phyloP scores from a whole-genome alignment of 2,797 vertebrate species.

The Scomberomorus guttatus region DNA sequence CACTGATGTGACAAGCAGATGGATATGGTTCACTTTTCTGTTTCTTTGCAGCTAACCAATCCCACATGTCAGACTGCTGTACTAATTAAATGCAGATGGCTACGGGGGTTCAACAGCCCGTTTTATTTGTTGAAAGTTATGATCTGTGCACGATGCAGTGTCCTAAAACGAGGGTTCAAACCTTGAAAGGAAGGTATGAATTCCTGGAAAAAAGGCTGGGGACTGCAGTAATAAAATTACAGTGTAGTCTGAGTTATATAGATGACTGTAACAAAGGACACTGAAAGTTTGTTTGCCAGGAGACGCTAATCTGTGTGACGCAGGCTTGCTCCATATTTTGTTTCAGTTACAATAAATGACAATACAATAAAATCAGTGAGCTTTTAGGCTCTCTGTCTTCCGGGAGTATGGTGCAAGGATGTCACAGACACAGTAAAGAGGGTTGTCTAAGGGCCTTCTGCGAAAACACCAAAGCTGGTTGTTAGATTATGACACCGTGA shows the following conservation, averaged over 20 bases:
- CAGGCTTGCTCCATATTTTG: conserved; percentile 58
- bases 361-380: conserved; percentile 60
- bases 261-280: conserved; percentile 31
- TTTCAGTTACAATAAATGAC: conserved; percentile 65
- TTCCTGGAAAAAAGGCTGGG: conserved; percentile 9
- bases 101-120: conserved; percentile 32
- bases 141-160: conserved; percentile 17
- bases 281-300: conserved; percentile 28
- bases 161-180: conserved; percentile 26
- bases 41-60: conserved; percentile 37
- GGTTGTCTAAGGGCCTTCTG: conserved; percentile 29
- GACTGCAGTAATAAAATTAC: conserved; percentile 27
- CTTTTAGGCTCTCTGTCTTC: conserved; percentile 57
- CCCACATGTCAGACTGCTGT: conserved; percentile 27
- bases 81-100: conserved; percentile 55
- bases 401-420: conserved; percentile 35
- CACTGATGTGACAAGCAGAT: conserved; percentile 68
- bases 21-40: conserved; percentile 41
- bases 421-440: conserved; percentile 36
- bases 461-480: conserved; percentile 37
- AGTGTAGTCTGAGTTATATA: conserved; percentile 44
- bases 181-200: not conserved
- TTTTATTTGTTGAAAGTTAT: not conserved
- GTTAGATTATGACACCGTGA: conserved; percentile 41
- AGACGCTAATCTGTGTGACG: conserved; percentile 46